A percentile compares a stretch with the other conserved stretches of the same genome.
Conservation (phyloP, 1,140 invertebrate genomes). For the Paracyclopina nana region DNA sequence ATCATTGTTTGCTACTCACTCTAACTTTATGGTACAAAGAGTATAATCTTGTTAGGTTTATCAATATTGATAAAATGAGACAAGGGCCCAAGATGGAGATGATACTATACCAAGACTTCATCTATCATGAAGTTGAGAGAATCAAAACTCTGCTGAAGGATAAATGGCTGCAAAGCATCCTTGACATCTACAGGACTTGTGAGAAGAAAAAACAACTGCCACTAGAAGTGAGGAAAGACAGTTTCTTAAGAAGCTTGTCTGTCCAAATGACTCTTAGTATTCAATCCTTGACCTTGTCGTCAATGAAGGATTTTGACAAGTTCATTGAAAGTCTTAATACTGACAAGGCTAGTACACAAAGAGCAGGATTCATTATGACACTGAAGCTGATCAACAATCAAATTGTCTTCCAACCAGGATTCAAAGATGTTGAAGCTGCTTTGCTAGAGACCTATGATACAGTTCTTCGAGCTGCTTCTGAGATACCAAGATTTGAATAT, state of each 20-base stretch:
- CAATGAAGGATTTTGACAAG: slow-evolving; percentile 1
- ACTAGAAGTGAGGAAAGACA: neutral
- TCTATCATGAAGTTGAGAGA: slow-evolving; percentile 32
- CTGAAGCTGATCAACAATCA: neutral
- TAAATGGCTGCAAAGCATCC: slow-evolving; percentile 29
- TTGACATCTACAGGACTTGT: slow-evolving; percentile 26
- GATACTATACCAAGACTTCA: slow-evolving; percentile 30
- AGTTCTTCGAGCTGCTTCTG: slow-evolving; percentile 39
- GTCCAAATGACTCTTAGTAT: slow-evolving; percentile 7
- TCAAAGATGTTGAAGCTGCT: slow-evolving; percentile 6
- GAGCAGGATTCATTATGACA: neutral
- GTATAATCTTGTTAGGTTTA: slow-evolving; percentile 31
- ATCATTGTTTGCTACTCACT: slow-evolving; percentile 56
- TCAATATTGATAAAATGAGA: slow-evolving; percentile 33
- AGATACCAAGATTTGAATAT: slow-evolving; percentile 42
- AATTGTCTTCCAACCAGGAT: slow-evolving; percentile 7
- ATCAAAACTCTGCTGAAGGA: slow-evolving; percentile 29
- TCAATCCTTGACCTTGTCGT: neutral
- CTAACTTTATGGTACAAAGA: slow-evolving; percentile 25
- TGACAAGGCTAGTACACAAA: neutral
- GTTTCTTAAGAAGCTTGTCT: neutral
- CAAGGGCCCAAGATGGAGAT: slow-evolving; percentile 31
- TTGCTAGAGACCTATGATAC: slow-evolving; percentile 7
- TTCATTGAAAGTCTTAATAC: neutral
- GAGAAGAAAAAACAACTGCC: slow-evolving; percentile 8